Percentiles rank a stretch among this genome's conserved stretches.
Conservation (phyloP, 2,797 vertebrate species). For the Austrolebias charrua region DNA sequence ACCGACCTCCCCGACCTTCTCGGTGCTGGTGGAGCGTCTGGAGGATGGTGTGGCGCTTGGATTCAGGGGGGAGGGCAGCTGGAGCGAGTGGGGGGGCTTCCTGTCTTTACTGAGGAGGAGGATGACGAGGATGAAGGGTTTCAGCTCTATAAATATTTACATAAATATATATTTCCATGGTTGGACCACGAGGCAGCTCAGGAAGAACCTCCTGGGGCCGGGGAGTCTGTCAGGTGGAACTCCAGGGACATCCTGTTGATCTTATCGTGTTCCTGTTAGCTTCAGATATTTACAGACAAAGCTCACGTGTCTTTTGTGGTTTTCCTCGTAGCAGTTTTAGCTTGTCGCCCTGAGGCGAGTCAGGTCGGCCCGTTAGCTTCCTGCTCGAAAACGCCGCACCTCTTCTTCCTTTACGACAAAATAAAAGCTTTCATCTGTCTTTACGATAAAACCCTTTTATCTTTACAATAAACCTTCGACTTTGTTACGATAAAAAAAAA, state of each 20-base stretch:
- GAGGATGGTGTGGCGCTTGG: constrained; percentile 32
- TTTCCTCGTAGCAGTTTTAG: constrained; percentile 82
- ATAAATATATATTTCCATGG: constrained; percentile 45
- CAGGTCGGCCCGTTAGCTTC: constrained; percentile 69
- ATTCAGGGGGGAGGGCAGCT: constrained; percentile 39
- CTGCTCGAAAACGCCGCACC: constrained; percentile 61
- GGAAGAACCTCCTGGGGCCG: neutral
- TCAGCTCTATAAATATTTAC: constrained; percentile 55
- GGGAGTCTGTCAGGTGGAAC: neutral
- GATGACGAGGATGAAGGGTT: constrained; percentile 29
- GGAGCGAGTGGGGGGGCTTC: constrained; percentile 48
- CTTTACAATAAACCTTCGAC: no score
- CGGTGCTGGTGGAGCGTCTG: constrained; percentile 32
- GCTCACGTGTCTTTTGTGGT: constrained; percentile 76
- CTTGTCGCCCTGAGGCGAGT: constrained; percentile 61
- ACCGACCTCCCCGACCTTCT: constrained; percentile 45
- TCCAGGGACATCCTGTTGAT: constrained; percentile 15
- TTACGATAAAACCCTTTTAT: no score
- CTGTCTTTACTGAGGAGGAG: constrained; percentile 46
- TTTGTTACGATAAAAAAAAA: no score
- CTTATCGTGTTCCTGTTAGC: constrained; percentile 72
- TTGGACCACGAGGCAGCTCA: constrained; percentile 8
- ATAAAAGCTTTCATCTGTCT: no score
- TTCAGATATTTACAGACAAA: constrained; percentile 68
- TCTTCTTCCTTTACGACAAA: no score